Conservation (phyloP, 2,113 vertebrate species). For the Delphinus delphis region DNA sequence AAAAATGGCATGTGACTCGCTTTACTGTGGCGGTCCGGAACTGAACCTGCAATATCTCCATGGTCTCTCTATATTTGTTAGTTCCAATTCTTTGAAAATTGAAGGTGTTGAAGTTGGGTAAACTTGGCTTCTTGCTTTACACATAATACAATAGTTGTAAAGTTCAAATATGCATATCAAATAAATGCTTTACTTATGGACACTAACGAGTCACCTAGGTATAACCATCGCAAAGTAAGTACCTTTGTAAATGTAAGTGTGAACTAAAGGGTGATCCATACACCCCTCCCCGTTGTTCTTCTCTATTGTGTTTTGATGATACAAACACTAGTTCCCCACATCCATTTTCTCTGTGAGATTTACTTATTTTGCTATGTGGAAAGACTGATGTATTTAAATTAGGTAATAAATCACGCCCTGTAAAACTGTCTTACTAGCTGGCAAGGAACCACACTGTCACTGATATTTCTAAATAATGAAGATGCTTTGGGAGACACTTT, state of each 20-base stretch:
- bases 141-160: not conserved
- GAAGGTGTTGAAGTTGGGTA: not conserved
- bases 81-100: constrained; percentile 22
- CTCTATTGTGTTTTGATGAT: constrained; percentile 3
- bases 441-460: not conserved
- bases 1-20: not conserved
- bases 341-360: not conserved
- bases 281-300: not conserved
- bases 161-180: not conserved
- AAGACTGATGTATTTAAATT: constrained; percentile 4
- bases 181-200: not conserved
- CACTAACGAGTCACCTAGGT: not conserved
- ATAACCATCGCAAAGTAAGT: not conserved
- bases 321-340: not conserved
- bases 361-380: not conserved
- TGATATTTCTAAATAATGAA: constrained; percentile 17
- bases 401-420: not conserved
- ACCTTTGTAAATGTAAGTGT: not conserved
- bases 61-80: not conserved
- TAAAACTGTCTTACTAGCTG: not conserved
- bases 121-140: constrained; percentile 31
- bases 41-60: not conserved
- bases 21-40: not conserved
- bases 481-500: not conserved
- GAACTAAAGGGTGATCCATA: not conserved